phyloP scores from a whole-genome alignment of 2,888 invertebrate genomes.

The Serripes groenlandicus region DNA sequence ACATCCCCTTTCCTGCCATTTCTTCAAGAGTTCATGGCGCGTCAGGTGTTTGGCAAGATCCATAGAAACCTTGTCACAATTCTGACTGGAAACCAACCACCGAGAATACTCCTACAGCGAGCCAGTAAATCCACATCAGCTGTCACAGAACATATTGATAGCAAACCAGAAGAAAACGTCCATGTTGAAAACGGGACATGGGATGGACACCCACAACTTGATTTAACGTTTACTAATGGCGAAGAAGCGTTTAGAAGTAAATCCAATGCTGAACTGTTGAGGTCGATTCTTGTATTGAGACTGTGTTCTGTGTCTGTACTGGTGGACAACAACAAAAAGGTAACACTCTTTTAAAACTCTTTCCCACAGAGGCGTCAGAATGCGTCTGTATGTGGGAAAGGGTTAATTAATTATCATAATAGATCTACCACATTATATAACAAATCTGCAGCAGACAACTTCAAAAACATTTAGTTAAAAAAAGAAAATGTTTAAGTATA shows the following conservation, averaged over 20 bases:
- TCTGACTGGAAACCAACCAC: not conserved
- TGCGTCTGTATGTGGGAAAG: not conserved
- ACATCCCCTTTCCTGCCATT: not conserved
- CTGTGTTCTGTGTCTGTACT: constrained; percentile 95
- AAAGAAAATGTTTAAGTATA: not conserved
- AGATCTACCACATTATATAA: too few species aligned
- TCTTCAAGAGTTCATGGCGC: not conserved
- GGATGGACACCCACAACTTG: constrained; percentile 75
- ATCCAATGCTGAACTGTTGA: constrained; percentile 95
- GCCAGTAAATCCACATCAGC: constrained; percentile 23
- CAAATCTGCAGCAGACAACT: too few species aligned
- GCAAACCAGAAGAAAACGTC: not conserved
- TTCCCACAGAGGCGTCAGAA: not conserved
- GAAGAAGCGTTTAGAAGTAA: constrained; percentile 98
- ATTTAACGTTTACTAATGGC: constrained; percentile 92
- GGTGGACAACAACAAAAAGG: constrained; percentile 97
- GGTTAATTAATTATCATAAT: not conserved
- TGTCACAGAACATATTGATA: not conserved
- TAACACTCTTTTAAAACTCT: constrained; percentile 85
- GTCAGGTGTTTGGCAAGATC: not conserved
- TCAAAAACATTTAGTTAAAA: not conserved
- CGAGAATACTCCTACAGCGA: not conserved
- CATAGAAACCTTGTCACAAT: not conserved
- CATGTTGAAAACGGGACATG: constrained; percentile 2
- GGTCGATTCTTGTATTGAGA: constrained; percentile 96